Conservation (phyloP, 2,113 vertebrate genomes). For the Forbesichthys agassizii region DNA sequence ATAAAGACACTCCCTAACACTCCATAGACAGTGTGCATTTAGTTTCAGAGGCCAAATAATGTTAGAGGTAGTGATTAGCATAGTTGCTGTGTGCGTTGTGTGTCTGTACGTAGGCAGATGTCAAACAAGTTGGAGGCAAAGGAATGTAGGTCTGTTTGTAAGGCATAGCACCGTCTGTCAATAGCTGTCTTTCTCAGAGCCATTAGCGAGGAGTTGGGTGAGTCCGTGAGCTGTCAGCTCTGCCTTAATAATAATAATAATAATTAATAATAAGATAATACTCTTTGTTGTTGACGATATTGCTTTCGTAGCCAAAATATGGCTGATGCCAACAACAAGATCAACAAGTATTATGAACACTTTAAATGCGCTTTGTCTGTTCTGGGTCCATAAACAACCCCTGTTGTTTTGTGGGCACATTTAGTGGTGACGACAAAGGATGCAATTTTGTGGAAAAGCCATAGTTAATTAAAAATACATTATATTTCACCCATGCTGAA, state of each 20-base stretch:
- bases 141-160: conserved; percentile 65
- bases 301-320: conserved; percentile 57
- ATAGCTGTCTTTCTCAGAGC: conserved; percentile 51
- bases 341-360: conserved; percentile 35
- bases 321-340: conserved; percentile 47
- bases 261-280: no score
- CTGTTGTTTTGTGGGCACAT: conserved; percentile 1
- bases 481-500: conserved; percentile 49
- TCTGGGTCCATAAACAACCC: conserved; percentile 10
- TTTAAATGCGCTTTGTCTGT: conserved; percentile 27
- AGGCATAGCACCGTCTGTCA: conserved; percentile 62
- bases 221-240: conserved; percentile 66
- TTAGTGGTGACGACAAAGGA: conserved; percentile 9
- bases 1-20: conserved; percentile 1
- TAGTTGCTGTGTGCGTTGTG: conserved; percentile 37
- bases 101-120: conserved; percentile 41
- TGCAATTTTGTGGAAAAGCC: conserved; percentile 28
- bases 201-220: conserved; percentile 65
- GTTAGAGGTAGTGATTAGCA: conserved; percentile 51
- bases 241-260: conserved; percentile 42
- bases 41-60: conserved; percentile 33
- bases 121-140: conserved; percentile 68
- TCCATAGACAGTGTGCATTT: conserved; percentile 23
- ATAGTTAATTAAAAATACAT: conserved; percentile 17
- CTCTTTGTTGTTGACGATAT: conserved; percentile 47